phyloP scores from a whole-genome alignment of 2,797 vertebrate species.

The Tachyglossus aculeatus region DNA sequence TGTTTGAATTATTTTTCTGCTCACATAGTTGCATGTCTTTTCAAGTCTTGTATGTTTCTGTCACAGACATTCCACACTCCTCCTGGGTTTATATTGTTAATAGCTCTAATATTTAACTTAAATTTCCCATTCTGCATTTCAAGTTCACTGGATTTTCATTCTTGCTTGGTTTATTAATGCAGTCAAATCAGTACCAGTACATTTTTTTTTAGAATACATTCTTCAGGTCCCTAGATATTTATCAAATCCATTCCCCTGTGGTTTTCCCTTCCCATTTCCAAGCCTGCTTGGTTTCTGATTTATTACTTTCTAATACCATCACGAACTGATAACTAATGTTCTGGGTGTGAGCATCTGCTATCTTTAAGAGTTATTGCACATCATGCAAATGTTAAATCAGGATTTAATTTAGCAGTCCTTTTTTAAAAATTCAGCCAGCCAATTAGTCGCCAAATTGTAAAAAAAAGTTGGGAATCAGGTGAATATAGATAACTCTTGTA shows the following conservation, averaged over 20 bases:
- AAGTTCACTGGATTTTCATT: slow-evolving; percentile 14
- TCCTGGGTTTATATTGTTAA: not conserved
- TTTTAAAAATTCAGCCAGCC: no score
- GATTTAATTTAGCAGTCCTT: not conserved
- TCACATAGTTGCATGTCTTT: not conserved
- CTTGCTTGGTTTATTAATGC: not conserved
- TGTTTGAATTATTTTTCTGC: not conserved
- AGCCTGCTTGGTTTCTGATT: not conserved
- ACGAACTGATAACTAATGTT: not conserved
- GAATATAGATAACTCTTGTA: not conserved
- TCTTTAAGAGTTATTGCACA: not conserved
- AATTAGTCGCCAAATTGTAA: no score
- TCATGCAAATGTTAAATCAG: not conserved
- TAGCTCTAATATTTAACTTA: not conserved
- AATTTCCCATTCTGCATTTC: not conserved
- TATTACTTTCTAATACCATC: not conserved
- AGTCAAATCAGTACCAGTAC: no score
- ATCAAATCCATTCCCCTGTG: not conserved
- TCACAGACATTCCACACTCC: fast-evolving
- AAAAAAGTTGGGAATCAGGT: not conserved
- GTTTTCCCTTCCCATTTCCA: not conserved
- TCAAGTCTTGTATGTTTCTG: not conserved
- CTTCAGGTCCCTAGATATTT: not conserved
- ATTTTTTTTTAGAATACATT: no score
- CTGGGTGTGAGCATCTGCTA: not conserved